These are phyloP conservation scores for Kradibia gibbosae DNA, from an alignment of 1,140 invertebrate genomes.

Conservation along the genomic window DNA sequence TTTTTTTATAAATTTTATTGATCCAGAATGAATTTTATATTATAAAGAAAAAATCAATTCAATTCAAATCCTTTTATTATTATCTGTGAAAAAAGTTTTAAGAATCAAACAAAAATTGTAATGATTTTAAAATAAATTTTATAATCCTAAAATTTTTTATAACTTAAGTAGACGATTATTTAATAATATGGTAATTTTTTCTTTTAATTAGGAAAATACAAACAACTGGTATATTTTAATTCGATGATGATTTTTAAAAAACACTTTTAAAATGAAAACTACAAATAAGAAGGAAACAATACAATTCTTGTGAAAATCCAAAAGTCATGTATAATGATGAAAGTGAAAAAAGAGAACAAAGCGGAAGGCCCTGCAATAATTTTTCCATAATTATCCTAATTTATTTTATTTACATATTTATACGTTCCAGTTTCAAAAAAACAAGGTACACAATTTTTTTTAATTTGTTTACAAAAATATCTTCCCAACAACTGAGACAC, in stretches of 20 bases:
- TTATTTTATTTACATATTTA: slow-evolving; percentile 28
- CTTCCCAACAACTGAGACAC: neutral
- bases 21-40: neutral
- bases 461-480: slow-evolving; percentile 57
- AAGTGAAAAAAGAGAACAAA: neutral
- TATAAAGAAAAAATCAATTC: neutral
- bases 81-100: neutral
- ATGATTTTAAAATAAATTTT: too few species aligned
- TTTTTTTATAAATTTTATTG: neutral
- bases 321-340: neutral
- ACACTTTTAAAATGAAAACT: neutral
- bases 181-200: too few species aligned
- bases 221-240: too few species aligned
- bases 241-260: too few species aligned
- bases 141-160: too few species aligned
- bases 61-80: neutral
- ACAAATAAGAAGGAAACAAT: neutral
- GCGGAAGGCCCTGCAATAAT: slow-evolving; percentile 12
- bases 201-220: too few species aligned
- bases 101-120: too few species aligned
- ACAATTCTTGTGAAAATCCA: too few species aligned
- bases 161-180: too few species aligned
- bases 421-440: neutral
- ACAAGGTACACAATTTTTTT: slow-evolving; percentile 17
- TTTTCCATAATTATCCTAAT: slow-evolving; percentile 10